Percentiles rank a stretch among this genome's conserved stretches.
Conservation (phyloP, 2,113 vertebrate species). For the Pelecanoides urinatrix region DNA sequence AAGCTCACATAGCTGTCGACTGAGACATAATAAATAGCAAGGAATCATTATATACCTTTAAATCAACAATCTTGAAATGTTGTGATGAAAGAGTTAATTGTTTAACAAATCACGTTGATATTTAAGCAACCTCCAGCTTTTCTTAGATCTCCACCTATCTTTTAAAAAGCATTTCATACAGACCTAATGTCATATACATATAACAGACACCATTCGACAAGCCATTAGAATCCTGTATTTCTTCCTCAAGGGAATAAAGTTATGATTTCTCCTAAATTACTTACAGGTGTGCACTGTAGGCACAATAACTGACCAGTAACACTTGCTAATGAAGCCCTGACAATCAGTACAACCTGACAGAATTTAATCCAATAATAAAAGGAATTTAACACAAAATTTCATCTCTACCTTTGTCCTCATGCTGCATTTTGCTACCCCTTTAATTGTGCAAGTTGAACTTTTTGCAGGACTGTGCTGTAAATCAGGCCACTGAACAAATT, state of each 20-base stretch:
- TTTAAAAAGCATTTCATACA: neutral
- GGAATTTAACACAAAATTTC: neutral
- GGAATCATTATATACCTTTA: neutral
- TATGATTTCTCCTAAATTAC: neutral
- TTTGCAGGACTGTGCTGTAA: neutral
- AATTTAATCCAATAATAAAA: neutral
- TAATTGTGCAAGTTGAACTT: neutral
- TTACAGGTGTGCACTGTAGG: neutral
- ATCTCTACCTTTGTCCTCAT: neutral
- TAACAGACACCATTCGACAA: neutral
- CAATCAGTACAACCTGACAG: neutral
- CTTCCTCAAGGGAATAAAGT: neutral
- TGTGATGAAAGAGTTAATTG: conserved; percentile 11
- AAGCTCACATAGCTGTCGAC: neutral
- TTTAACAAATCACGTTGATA: neutral
- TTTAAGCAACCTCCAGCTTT: neutral
- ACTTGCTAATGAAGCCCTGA: neutral
- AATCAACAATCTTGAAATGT: neutral
- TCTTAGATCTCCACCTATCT: neutral
- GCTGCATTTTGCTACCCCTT: neutral
- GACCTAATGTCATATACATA: neutral
- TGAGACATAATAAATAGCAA: conserved; percentile 1
- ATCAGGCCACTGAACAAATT: neutral
- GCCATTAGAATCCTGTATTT: neutral
- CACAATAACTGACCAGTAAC: neutral